Base-by-base conservation (phyloP, 2,797 vertebrate species). In the Antennarius maculatus region DNA sequence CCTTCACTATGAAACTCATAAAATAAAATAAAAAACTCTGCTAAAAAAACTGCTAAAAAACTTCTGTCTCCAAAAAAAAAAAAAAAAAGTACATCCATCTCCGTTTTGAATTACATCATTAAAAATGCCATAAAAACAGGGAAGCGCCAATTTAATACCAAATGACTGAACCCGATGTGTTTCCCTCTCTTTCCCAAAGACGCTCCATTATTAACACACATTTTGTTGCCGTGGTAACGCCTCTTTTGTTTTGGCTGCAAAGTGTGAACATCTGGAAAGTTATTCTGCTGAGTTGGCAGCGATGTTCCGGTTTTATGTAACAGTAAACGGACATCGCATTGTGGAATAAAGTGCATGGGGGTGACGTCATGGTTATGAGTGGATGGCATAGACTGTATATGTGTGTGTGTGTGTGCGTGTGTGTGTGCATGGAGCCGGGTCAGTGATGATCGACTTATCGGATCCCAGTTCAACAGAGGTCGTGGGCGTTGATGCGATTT, bases 261-360 rank as follows among this genome's bases (percentile, higher is more conserved):
- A 0, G 50, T n/a, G 61, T 16, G 71, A 64, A 80, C 87, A 89
- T 90, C 87, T 90, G 87, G 77, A 72, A 81, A 82, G 69, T 13
- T 9, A 53, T 81, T 74, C 45, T 34, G 52, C 61, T 43, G 55
- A 69, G 28, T 47, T 86, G 80, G 78, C 75, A 50, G 77, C 11
- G 31, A 58, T 69, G 65, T 50, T 56, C 63, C 34, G 10, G n/a
- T 74, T 91, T 85, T 75, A 76, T 29, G 66, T 48, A 79, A 61
- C 14, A 59, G 77, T 51, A 43, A 60, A 5, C 47, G 47, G 62
- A 80, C 55, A 37, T 82, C 69, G 70, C 64, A 61, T 23, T 43
- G 71, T 80, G 79, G 75, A 87, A 86, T 72, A 77, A 83, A 86
- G 82, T 18, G 37, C 72, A 71, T 10, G 12, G 54, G 14, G 58